A percentile compares a stretch with the other conserved stretches of the same genome.
Evolutionary conservation across 2,113 vertebrate genomes (phyloP).

Genomic region (Pseudolaguvia tuberculata): DNA sequence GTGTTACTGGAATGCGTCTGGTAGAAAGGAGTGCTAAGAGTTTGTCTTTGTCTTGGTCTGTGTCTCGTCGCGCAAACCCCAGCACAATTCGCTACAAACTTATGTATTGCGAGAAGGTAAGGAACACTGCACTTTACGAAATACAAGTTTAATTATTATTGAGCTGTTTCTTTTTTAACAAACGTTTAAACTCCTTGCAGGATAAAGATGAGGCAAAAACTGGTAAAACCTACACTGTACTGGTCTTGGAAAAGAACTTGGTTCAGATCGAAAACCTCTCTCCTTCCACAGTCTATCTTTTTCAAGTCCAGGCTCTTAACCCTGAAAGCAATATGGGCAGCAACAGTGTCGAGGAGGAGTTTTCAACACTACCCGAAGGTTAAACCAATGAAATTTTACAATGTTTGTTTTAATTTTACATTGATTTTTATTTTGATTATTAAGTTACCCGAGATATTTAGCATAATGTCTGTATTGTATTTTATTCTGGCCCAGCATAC

Average conservation of each 20-base stretch:
- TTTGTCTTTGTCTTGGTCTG: slow-evolving; percentile 81
- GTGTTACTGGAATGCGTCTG: slow-evolving; percentile 75
- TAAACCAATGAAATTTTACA: background rate
- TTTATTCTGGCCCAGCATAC: slow-evolving; percentile 4
- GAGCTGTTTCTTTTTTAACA: background rate
- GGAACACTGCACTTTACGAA: background rate
- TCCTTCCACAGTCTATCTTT: slow-evolving; percentile 79
- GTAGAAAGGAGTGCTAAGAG: slow-evolving; percentile 73
- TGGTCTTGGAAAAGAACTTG: slow-evolving; percentile 74
- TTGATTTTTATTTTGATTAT: background rate
- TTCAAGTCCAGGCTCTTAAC: slow-evolving; percentile 80
- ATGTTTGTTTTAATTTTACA: background rate
- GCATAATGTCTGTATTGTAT: background rate
- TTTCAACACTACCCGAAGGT: slow-evolving; percentile 72
- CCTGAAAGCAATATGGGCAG: slow-evolving; percentile 68
- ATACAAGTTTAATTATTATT: background rate
- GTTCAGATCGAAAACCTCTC: slow-evolving; percentile 74
- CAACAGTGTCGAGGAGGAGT: slow-evolving; percentile 80
- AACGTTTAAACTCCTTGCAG: slow-evolving; percentile 1
- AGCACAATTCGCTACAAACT: slow-evolving; percentile 80
- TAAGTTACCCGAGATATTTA: background rate
- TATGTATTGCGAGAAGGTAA: slow-evolving; percentile 90
- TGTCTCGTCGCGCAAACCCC: slow-evolving; percentile 67
- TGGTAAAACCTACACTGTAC: slow-evolving; percentile 77
- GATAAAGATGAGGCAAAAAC: slow-evolving; percentile 65